Evolutionary conservation across 92 coral and sea anemone species (phyloP).

Genomic region (Diadumene lineata): DNA sequence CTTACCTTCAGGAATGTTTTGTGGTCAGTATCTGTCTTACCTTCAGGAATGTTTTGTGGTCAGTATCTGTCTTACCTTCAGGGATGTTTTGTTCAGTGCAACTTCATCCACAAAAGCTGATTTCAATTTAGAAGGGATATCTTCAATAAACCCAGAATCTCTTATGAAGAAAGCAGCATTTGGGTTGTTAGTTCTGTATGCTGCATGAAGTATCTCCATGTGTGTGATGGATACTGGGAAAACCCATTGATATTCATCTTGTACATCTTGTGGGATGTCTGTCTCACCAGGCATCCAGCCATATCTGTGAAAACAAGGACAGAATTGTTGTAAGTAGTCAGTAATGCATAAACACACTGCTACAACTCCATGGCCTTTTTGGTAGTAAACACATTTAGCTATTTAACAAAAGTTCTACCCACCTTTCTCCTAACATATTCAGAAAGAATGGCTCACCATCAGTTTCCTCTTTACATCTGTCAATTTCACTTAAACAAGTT

Average conservation of each 20-base stretch:
- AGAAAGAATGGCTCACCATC: conserved; percentile 71
- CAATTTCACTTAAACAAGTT: conserved; percentile 72
- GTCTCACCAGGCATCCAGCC: conserved; percentile 72
- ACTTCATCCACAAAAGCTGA: conserved; percentile 49
- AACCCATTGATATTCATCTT: conserved; percentile 64
- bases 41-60: no score
- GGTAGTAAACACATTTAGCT: neutral
- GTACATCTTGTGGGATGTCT: conserved; percentile 62
- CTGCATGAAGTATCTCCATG: conserved; percentile 83
- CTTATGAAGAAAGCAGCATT: conserved; percentile 73
- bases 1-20: no score
- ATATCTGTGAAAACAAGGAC: conserved; percentile 33
- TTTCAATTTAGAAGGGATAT: conserved; percentile 55
- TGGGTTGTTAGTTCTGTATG: conserved; percentile 60
- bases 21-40: no score
- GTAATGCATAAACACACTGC: neutral
- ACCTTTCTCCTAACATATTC: conserved; percentile 88
- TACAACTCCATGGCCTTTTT: neutral
- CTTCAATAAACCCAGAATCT: conserved; percentile 45
- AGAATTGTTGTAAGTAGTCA: neutral
- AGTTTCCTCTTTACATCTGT: conserved; percentile 68
- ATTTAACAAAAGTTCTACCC: neutral
- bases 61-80: no score
- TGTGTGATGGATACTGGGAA: conserved; percentile 77
- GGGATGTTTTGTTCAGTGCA: conserved; percentile 58